phyloP scores from a whole-genome alignment of 2,888 invertebrate species.

The Scaptomyza flava region DNA sequence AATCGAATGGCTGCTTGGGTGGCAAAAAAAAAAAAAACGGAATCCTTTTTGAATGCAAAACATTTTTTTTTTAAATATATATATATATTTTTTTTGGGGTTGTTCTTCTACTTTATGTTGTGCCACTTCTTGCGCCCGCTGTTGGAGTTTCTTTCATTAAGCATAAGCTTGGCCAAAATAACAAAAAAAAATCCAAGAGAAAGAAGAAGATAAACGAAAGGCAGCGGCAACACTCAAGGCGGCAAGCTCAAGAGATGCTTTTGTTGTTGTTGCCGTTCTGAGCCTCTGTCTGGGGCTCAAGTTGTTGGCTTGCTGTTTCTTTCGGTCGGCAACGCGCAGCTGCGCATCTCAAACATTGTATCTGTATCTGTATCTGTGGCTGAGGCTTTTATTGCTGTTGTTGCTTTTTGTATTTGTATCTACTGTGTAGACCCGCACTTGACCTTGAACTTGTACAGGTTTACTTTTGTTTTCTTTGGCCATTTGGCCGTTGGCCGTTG shows the following conservation, averaged over 20 bases:
- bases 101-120: slow-evolving; percentile 9
- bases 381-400: slow-evolving; percentile 6
- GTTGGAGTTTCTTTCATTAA: slow-evolving; percentile 36
- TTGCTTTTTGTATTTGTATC: not conserved
- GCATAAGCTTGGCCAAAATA: slow-evolving; percentile 35
- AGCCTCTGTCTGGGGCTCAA: slow-evolving; percentile 22
- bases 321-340: slow-evolving; percentile 39
- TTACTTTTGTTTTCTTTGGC: slow-evolving; percentile 79
- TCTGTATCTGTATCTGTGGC: slow-evolving; percentile 33
- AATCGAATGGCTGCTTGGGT: slow-evolving; percentile 53
- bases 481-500: slow-evolving; percentile 45
- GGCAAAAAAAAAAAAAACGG: slow-evolving; percentile 21
- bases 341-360: slow-evolving; percentile 54
- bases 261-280: slow-evolving; percentile 28
- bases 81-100: slow-evolving; percentile 8
- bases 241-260: slow-evolving; percentile 46
- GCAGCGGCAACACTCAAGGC: slow-evolving; percentile 26
- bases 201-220: slow-evolving; percentile 20
- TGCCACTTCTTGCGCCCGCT: slow-evolving; percentile 17
- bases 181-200: not conserved
- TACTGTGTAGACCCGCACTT: slow-evolving; percentile 61
- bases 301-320: slow-evolving; percentile 9
- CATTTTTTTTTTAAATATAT: slow-evolving; percentile 11
- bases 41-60: slow-evolving; percentile 23
- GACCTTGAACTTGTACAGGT: slow-evolving; percentile 78